Evolutionary conservation across 2,113 vertebrate genomes (phyloP), one percentile per base, ranked within the genome.

Genomic region (Garra rufa): DNA sequence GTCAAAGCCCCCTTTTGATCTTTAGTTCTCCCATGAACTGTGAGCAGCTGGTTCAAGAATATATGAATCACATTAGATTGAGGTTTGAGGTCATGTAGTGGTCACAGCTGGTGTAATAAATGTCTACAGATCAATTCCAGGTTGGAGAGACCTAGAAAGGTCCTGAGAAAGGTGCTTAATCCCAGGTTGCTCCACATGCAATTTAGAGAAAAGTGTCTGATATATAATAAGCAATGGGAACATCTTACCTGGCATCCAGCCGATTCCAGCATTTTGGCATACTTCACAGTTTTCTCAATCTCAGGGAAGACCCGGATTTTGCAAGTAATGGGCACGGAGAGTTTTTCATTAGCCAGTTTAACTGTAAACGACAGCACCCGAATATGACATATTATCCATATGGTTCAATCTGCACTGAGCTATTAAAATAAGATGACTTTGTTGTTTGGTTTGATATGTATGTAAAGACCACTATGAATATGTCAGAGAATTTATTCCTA

Each of bases 291-390:
- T 94, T 95, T 99, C 78, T 96, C 96, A 21, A 98, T 87, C 90
- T 99, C 98, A 14, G 96, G 93, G 89, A 99, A 99, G 86, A 99
- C 95, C 0, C 98, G 96, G 92, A 99, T 99, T 94, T 99, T 99
- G 92, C 98, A 99, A 0, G 98, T 99, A 93, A 99, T 92, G 0
- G 98, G 98, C 88, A 99, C 97, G 0, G 97, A 96, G 74, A 99
- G 95, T 86, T 95, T 98, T 91, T 98, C 95, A 0, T 97, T 92
- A 85, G 97, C 98, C 91, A 97, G 90, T 85, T 94, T 93, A 91
- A 99, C 98, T 99, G 91, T 75, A 86, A 85, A 86, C 86, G 15
- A 81, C 26, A 61, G 19, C 59, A 71, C 0, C 15, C 8, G 11
- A 15, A 61, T 73, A 10, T 43, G 13, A 48, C 65, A n/a, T 6